Evolutionary conservation across 2,113 vertebrate genomes (phyloP), one percentile per base, ranked within the genome.

Genomic region (Galeopterus variegatus): DNA sequence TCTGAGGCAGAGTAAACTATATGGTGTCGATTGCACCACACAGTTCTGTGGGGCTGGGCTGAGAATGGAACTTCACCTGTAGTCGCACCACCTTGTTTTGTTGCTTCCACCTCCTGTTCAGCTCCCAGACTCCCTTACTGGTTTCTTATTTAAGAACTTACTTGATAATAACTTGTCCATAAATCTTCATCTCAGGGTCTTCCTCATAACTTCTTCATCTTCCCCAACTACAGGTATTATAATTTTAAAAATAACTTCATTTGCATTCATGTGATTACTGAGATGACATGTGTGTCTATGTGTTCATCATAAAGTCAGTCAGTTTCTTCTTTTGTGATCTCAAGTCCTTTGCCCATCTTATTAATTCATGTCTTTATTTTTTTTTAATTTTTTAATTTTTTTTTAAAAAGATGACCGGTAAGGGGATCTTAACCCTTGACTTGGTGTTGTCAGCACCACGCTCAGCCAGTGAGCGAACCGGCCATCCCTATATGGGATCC

Each of bases 241-340:
- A 58, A 76, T 18, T 72, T 82, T 58, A 90, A 75, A 54, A 75
- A 45, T 80, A n/a, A 36, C 7, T 84, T 79, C 50, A 36, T 77
- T 92, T 85, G 69, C 19, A 81, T 45, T 76, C 81, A 10, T 90
- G 9, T 41, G 60, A 45, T 93, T 45, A 69, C 11, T 65, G 36
- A 88, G 48, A 65, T n/a, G 23, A 31, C 28, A 9, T 73, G 2
- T 54, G 33, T 72, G 24, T 79, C 58, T n/a, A 9, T 67, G 33
- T 76, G 36, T 85, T 50, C 36, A 50, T 31, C 26, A 88, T 5
- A 62, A 79, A 45, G 58, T 90, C 48, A 19, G 4, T 60, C 36
- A 26, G 60, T 79, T 86, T 94, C 54, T 88, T 91, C 56, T 90
- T 93, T 86, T 56, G 56, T 52, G 24, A 72, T 58, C 45, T 54